Conservation (phyloP, 2,888 invertebrate species). For the Drosophila setosimentum region DNA sequence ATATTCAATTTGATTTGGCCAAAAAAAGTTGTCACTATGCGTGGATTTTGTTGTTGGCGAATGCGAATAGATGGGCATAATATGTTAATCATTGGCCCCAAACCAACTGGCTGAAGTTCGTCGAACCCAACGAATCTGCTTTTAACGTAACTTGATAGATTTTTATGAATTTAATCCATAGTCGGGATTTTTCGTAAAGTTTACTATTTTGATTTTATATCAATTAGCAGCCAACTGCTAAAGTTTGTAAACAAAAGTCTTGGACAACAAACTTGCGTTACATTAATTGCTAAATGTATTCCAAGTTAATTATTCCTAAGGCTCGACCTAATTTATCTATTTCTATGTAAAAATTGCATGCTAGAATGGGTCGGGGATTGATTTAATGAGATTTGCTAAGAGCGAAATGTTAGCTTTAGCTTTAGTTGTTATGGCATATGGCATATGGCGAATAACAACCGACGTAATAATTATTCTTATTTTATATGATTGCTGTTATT, state of each 20-base stretch:
- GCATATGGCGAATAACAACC: background rate
- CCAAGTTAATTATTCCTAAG: background rate
- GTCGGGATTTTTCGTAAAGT: background rate
- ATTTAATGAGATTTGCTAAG: background rate
- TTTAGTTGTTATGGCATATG: background rate
- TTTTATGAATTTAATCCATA: background rate
- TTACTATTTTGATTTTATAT: background rate
- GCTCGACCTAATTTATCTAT: background rate
- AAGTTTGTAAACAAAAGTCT: background rate
- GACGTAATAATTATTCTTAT: background rate
- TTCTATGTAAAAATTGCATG: background rate
- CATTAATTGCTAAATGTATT: background rate
- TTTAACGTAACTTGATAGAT: background rate
- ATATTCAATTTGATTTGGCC: conserved; percentile 13
- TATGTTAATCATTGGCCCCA: conserved; percentile 33
- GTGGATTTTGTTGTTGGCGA: conserved; percentile 8
- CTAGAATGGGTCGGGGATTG: background rate
- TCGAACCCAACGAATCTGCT: conserved; percentile 16
- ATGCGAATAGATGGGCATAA: conserved; percentile 28
- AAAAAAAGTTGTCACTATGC: conserved; percentile 3
- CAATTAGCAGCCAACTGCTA: background rate
- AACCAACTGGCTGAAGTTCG: conserved; percentile 13
- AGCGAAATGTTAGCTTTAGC: background rate
- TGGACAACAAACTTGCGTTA: conserved; percentile 1
- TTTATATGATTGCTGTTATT: background rate